Percentiles rank a stretch among this genome's conserved stretches.
Evolutionary conservation across 1,140 invertebrate species (phyloP).

Genomic region (Andricus grossulariae): DNA sequence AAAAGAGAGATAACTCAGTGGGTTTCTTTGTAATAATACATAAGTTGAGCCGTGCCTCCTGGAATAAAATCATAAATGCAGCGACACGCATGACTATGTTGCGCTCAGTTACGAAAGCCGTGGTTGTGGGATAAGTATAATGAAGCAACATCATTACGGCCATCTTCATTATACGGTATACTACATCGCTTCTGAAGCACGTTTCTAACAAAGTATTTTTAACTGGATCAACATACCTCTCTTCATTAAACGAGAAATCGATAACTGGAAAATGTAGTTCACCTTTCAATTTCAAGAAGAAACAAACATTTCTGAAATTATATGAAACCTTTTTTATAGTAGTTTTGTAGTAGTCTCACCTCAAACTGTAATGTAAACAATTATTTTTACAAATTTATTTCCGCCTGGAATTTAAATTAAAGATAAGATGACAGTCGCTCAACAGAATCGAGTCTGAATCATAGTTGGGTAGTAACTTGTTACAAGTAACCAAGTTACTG

Average conservation of each 20-base stretch:
- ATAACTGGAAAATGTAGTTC: not conserved
- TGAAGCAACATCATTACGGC: slow-evolving; percentile 45
- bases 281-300: too few relatives aligned
- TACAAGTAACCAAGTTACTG: too few relatives aligned
- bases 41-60: not conserved
- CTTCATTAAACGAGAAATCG: not conserved
- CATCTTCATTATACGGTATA: slow-evolving; percentile 41
- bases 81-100: slow-evolving; percentile 34
- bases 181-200: not conserved
- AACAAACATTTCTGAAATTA: too few relatives aligned
- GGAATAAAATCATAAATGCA: slow-evolving; percentile 29
- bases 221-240: not conserved
- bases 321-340: too few relatives aligned
- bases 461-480: too few relatives aligned
- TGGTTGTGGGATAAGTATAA: slow-evolving; percentile 30
- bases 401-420: too few relatives aligned
- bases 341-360: too few relatives aligned
- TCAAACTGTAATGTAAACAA: too few relatives aligned
- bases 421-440: too few relatives aligned
- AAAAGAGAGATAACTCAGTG: slow-evolving; percentile 10
- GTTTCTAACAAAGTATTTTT: not conserved
- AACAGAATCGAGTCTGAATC: too few relatives aligned
- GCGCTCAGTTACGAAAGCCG: slow-evolving; percentile 29
- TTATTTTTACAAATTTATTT: too few relatives aligned
- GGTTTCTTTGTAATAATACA: not conserved